Base-by-base conservation (phyloP, 2,113 vertebrate species). In the Melanotaenia duboulayi region DNA sequence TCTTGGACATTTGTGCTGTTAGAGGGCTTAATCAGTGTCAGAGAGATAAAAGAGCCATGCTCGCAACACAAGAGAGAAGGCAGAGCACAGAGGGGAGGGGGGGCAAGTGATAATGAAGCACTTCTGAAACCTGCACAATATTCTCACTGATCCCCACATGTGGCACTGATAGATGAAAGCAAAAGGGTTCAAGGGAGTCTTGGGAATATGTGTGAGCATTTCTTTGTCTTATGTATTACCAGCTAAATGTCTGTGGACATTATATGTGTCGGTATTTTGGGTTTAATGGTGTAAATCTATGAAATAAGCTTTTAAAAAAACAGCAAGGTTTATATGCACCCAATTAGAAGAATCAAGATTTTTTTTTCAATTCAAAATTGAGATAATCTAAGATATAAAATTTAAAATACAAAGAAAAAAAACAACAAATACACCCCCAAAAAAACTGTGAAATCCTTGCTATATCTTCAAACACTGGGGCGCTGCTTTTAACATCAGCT, bases 121-220 rank as follows among this genome's bases (percentile, higher is more conserved):
- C 74, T 61, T 81, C 76, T 74, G 78, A 86, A 77, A 87, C 67
- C 66, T 66, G 64, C 72, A 67, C 54, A 39, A 65, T 66, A 83
- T 74, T 62, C 81, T 65, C n/a, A 3, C 79, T 78, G 81, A 86
- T 76, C 81, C 75, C 71, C 76, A 67, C 57, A 64, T 63, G 76
- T 63, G 58, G 51, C 76, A 46, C 22, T 22, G 54, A 70, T 51
- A 57, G 76, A 88, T 87, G 61, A 82, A 80, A 86, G 81, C 39
- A 62, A 35, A 64, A 74, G 24, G 35, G 42, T 52, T 74, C 40
- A 65, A 55, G 32, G 51, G 52, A 48, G 56, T 44, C 62, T 70
- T n/a, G 0, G 46, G 52, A 76, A 51, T 28, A 16, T 49, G 56
- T 28, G 44, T 58, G 20, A 44, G 58, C 35, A 2, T 66, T 20